Percentiles rank a stretch among this genome's conserved stretches.
These are phyloP conservation scores for Eidolon helvum DNA, from an alignment of 2,113 vertebrate genomes.

Conservation along the genomic window DNA sequence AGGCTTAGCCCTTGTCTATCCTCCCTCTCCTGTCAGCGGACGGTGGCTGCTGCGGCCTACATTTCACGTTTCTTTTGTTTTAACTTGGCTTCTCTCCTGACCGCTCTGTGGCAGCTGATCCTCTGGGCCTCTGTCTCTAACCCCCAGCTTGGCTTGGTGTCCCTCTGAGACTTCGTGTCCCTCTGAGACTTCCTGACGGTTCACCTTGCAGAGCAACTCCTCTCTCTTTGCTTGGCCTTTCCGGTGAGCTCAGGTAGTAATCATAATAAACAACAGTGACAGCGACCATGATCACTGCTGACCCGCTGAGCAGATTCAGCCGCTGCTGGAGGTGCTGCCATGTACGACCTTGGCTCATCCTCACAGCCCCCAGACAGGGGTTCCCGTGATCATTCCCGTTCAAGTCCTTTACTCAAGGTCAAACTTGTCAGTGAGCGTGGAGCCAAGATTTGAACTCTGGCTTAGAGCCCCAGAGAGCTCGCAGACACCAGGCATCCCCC, in stretches of 20 bases:
- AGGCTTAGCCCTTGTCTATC: rapidly evolving
- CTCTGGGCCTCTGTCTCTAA: neutral
- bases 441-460: neutral
- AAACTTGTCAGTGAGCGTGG: neutral
- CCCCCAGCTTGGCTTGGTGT: neutral
- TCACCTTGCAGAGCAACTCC: no score
- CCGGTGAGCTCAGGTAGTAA: neutral
- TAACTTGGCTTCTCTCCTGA: neutral
- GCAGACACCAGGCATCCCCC: neutral
- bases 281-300: neutral
- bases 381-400: neutral
- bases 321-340: neutral
- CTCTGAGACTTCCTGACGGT: neutral
- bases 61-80: neutral
- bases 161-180: neutral
- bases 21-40: neutral
- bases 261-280: neutral
- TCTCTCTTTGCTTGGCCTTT: neutral
- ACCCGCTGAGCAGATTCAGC: neutral
- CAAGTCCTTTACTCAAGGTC: neutral
- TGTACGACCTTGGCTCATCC: neutral
- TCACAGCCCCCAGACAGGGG: neutral
- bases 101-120: neutral
- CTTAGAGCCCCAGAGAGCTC: neutral
- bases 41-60: neutral